A percentile compares a stretch with the other conserved stretches of the same genome.
These are phyloP conservation scores for Siphlonurus alternatus DNA, from an alignment of 2,888 invertebrate species.

Conservation along the genomic window DNA sequence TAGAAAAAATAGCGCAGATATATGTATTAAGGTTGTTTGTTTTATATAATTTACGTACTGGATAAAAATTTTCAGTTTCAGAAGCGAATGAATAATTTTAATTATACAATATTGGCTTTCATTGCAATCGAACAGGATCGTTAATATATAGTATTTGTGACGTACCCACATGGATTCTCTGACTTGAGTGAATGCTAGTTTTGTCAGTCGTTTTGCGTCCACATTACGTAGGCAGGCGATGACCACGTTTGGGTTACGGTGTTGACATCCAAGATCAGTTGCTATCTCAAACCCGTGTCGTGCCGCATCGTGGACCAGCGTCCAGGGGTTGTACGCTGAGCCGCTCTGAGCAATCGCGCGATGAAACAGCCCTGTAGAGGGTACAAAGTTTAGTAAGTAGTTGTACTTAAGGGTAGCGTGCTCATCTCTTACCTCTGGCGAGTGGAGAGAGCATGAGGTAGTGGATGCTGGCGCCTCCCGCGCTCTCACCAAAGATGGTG, in stretches of 20 bases:
- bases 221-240: conserved; percentile 8
- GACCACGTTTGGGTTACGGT: conserved; percentile 7
- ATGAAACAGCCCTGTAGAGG: conserved; percentile 11
- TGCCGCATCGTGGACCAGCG: conserved; percentile 6
- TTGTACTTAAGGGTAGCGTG: not conserved
- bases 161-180: not conserved
- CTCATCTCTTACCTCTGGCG: conserved; percentile 6
- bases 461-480: conserved; percentile 9
- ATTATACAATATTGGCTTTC: too few species aligned
- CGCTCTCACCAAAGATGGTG: conserved; percentile 9
- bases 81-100: too few species aligned
- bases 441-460: conserved; percentile 6
- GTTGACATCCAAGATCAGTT: conserved; percentile 5
- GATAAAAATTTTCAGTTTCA: too few species aligned
- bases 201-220: conserved; percentile 4
- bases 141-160: too few species aligned
- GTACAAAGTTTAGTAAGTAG: not conserved
- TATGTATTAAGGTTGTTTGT: too few species aligned
- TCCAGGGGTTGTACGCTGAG: conserved; percentile 9
- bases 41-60: too few species aligned
- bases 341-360: conserved; percentile 12
- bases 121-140: too few species aligned
- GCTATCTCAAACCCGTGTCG: conserved; percentile 8
- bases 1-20: too few species aligned
- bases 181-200: not conserved